Percentiles rank a stretch among this genome's conserved stretches.
These are phyloP conservation scores for Caenorhabditis doughertyi DNA, from an alignment of 2,888 invertebrate species.

Conservation along the genomic window DNA sequence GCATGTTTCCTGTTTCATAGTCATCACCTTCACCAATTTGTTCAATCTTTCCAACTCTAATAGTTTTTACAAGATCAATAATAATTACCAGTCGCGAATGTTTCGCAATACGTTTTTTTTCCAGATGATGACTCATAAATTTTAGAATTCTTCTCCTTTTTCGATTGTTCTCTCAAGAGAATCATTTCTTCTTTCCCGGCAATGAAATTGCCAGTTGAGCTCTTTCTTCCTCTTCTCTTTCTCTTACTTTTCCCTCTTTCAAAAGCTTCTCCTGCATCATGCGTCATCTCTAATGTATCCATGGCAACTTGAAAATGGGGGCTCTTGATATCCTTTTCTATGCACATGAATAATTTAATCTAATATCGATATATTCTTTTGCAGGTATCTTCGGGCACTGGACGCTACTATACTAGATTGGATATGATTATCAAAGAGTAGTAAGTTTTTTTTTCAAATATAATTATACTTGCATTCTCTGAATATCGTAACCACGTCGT, in stretches of 20 bases:
- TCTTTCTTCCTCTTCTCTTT: background rate
- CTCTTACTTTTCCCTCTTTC: background rate
- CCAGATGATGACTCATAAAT: conserved; percentile 17
- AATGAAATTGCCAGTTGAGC: background rate
- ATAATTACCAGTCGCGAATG: background rate
- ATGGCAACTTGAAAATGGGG: conserved; percentile 10
- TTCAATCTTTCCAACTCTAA: too few species aligned
- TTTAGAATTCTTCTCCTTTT: background rate
- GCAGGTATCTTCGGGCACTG: background rate
- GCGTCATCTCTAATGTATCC: conserved; percentile 3
- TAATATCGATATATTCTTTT: background rate
- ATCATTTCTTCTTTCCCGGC: conserved; percentile 11
- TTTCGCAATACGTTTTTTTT: conserved; percentile 10
- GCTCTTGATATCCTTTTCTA: background rate
- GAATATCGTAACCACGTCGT: too few species aligned
- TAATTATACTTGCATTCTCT: too few species aligned
- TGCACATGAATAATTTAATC: background rate
- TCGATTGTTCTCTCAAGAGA: conserved; percentile 7
- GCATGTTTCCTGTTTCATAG: too few species aligned
- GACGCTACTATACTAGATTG: background rate
- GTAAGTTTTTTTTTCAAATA: conserved; percentile 74
- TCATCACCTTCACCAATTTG: too few species aligned
- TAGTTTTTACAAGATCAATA: background rate
- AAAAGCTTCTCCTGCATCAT: background rate
- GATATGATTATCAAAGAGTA: conserved; percentile 80